Percentiles rank a stretch among this genome's conserved stretches.
Evolutionary conservation across 2,888 invertebrate genomes (phyloP).

Genomic region (Melipona bicolor): DNA sequence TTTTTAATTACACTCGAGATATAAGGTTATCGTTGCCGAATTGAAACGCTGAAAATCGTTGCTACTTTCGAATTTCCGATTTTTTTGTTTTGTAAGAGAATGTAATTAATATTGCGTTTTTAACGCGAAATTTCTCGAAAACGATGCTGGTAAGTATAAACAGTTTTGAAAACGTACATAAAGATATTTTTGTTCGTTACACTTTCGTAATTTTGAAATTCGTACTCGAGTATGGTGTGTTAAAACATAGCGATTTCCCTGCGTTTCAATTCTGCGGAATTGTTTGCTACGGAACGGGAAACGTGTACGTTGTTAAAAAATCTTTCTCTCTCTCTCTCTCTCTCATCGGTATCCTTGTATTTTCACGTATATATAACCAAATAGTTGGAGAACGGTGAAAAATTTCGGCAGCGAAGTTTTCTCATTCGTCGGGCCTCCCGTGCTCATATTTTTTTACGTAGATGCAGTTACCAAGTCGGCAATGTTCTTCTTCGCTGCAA

Average conservation of each 20-base stretch:
- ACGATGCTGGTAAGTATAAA: not conserved
- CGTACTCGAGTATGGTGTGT: no score
- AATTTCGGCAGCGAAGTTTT: slow-evolving; percentile 40
- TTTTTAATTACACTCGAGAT: not conserved
- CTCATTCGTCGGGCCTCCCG: slow-evolving; percentile 41
- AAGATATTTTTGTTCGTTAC: no score
- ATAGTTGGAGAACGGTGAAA: not conserved
- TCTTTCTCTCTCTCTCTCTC: no score
- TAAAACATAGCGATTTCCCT: no score
- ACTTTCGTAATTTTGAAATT: no score
- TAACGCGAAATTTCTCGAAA: not conserved
- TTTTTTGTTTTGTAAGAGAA: no score
- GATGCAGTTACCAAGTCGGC: slow-evolving; percentile 95
- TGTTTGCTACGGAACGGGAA: not conserved
- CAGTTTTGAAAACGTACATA: no score
- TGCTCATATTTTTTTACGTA: slow-evolving; percentile 84
- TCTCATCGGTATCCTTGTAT: not conserved
- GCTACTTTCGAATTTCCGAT: no score
- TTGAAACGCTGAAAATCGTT: no score
- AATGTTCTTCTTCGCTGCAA: slow-evolving; percentile 92
- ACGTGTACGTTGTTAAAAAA: not conserved
- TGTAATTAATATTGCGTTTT: not conserved
- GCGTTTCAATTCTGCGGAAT: not conserved
- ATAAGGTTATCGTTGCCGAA: no score
- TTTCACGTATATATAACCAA: not conserved